phyloP scores from a whole-genome alignment of 2,797 vertebrate genomes.

The Trachurus trachurus region DNA sequence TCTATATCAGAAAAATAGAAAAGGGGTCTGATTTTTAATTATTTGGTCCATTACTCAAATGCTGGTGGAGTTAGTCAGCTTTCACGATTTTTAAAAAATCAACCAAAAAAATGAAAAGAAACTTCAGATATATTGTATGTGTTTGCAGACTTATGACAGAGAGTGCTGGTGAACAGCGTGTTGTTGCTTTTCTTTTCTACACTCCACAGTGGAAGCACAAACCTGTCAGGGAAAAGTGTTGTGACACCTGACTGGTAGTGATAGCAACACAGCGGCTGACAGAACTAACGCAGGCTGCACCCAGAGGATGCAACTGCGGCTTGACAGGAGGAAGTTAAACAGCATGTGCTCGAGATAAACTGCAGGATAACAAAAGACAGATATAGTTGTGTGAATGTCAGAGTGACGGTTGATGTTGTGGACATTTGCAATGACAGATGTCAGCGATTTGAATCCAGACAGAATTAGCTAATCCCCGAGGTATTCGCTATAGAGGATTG shows the following conservation, averaged over 20 bases:
- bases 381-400: not conserved
- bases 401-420: not conserved
- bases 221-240: conserved; percentile 61
- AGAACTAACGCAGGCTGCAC: conserved; percentile 44
- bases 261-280: conserved; percentile 70
- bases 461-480: conserved; percentile 6
- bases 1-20: not conserved
- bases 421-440: conserved; percentile 13
- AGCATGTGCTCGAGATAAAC: conserved; percentile 51
- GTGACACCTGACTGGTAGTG: conserved; percentile 73
- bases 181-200: conserved; percentile 50
- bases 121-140: not conserved
- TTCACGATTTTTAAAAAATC: not conserved
- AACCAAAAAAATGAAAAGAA: not conserved
- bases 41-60: conserved; percentile 9
- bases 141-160: not conserved
- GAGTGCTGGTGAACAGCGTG: conserved; percentile 27
- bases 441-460: conserved; percentile 18
- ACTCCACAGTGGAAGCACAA: conserved; percentile 49
- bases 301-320: conserved; percentile 56
- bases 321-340: conserved; percentile 62
- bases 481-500: not conserved
- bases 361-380: conserved; percentile 21
- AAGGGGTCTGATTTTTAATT: not conserved
- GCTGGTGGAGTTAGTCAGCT: not conserved